These are phyloP conservation scores for Natator depressus DNA, from an alignment of 2,113 vertebrate species.

Conservation along the genomic window DNA sequence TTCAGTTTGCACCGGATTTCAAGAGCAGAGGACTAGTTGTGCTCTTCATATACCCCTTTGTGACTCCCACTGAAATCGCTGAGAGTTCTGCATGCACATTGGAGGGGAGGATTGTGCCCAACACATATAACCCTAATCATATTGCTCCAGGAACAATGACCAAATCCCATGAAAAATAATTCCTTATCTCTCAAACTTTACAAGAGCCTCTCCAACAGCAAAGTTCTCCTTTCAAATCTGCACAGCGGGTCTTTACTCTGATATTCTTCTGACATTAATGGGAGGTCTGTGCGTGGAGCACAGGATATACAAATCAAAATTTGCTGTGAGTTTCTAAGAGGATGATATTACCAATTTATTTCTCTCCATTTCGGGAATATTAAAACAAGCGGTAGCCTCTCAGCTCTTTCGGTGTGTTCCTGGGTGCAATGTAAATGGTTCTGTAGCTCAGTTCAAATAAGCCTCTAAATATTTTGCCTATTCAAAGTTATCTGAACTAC, in stretches of 20 bases:
- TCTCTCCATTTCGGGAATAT: not conserved
- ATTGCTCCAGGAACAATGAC: slow-evolving; percentile 41
- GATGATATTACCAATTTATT: not conserved
- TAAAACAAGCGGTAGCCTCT: not conserved
- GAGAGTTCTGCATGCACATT: slow-evolving; percentile 33
- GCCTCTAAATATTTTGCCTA: not conserved
- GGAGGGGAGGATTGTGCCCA: not conserved
- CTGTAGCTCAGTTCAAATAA: not conserved
- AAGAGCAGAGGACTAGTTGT: slow-evolving; percentile 11
- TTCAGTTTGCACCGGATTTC: slow-evolving; percentile 1
- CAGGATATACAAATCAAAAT: not conserved
- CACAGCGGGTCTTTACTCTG: not conserved
- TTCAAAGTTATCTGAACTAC: not conserved
- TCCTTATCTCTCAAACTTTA: slow-evolving; percentile 16
- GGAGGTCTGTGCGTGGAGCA: not conserved
- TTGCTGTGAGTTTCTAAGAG: not conserved
- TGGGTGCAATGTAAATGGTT: not conserved
- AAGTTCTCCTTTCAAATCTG: not conserved
- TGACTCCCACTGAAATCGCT: not conserved
- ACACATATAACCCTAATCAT: slow-evolving; percentile 42
- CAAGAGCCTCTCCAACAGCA: not conserved
- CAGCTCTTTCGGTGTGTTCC: not conserved
- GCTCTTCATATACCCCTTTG: not conserved
- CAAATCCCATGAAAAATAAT: slow-evolving; percentile 23
- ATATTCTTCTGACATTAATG: not conserved